phyloP scores from a whole-genome alignment of 2,797 vertebrate genomes.

The Protosalanx chinensis region DNA sequence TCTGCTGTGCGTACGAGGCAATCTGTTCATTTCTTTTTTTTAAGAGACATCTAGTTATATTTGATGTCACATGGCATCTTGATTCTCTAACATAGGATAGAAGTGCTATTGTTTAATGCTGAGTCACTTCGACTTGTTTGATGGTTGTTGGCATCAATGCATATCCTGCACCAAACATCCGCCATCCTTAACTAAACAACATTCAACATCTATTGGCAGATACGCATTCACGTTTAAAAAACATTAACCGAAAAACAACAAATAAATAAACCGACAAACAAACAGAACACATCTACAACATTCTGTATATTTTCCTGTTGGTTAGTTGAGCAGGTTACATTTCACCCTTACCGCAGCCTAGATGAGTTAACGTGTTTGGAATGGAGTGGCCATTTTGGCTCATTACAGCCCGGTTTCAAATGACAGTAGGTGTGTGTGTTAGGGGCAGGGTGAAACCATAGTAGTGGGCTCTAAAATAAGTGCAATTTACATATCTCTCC shows the following conservation, averaged over 20 bases:
- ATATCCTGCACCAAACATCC: constrained; percentile 97
- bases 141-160: constrained; percentile 33
- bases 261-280: constrained; percentile 77
- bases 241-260: constrained; percentile 79
- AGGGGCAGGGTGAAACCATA: constrained; percentile 60
- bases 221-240: constrained; percentile 92
- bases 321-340: constrained; percentile 59
- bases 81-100: neutral
- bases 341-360: constrained; percentile 45
- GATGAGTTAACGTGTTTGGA: constrained; percentile 8
- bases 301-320: constrained; percentile 56
- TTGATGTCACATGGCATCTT: too few species aligned
- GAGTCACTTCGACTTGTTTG: neutral
- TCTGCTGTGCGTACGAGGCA: neutral
- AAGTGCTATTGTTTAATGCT: neutral
- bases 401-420: constrained; percentile 30
- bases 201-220: constrained; percentile 95
- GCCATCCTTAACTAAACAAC: constrained; percentile 84
- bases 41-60: neutral
- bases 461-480: constrained; percentile 38
- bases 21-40: neutral
- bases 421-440: constrained; percentile 27
- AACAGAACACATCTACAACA: constrained; percentile 78
- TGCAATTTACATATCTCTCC: constrained; percentile 49
- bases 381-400: constrained; percentile 29